A percentile compares a stretch with the other conserved stretches of the same genome.
These are phyloP conservation scores for Mythimna vitellina DNA, from an alignment of 2,888 invertebrate genomes.

Conservation along the genomic window DNA sequence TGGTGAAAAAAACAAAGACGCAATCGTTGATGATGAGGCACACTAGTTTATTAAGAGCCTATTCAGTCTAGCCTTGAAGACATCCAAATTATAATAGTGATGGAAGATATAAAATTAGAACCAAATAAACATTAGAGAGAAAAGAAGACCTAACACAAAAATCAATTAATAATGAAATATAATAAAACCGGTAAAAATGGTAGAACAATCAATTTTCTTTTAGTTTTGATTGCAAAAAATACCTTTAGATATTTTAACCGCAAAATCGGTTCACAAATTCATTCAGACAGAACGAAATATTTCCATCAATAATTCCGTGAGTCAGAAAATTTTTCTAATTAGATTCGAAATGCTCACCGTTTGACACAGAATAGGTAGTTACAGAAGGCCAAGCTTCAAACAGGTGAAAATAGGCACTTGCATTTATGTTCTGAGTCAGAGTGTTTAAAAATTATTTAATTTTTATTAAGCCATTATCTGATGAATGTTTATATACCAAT, in stretches of 20 bases:
- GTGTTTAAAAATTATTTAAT: too few species aligned
- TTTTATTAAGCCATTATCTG: too few species aligned
- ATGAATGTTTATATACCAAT: too few species aligned
- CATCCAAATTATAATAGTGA: too few species aligned
- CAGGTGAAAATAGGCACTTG: background rate
- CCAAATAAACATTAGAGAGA: too few species aligned
- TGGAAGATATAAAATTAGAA: too few species aligned
- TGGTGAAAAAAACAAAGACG: too few species aligned
- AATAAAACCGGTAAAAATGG: background rate
- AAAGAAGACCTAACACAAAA: too few species aligned
- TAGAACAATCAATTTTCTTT: conserved; percentile 13
- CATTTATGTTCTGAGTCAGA: background rate
- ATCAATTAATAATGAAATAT: too few species aligned
- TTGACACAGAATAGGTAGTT: background rate
- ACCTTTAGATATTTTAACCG: conserved; percentile 2
- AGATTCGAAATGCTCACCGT: conserved; percentile 36
- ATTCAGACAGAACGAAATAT: conserved; percentile 39
- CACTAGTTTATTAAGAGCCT: too few species aligned
- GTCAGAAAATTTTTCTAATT: conserved; percentile 55
- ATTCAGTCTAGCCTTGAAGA: too few species aligned
- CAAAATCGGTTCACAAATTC: conserved; percentile 24
- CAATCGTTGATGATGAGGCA: too few species aligned
- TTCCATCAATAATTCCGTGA: conserved; percentile 51
- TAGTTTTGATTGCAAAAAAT: background rate
- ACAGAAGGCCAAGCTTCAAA: background rate